Evolutionary conservation across 53 echinoderm and acorn worm species (phyloP), one percentile per base, ranked within the genome.

Genomic region (Paelopatides confundens): DNA sequence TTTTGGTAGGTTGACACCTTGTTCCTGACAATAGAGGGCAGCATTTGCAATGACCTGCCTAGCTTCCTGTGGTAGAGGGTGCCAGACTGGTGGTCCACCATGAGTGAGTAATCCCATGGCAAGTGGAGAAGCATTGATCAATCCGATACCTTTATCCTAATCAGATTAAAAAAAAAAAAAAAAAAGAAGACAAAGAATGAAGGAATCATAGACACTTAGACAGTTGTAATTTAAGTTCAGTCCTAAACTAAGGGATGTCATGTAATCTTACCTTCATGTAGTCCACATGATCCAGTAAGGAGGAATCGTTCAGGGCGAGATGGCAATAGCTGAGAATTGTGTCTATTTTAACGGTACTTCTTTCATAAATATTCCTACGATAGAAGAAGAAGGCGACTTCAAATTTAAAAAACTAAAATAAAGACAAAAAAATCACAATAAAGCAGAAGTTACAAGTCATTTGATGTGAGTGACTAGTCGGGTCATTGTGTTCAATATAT

Each of bases 251-350:
- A n/a, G n/a, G n/a, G n/a, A n/a, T n/a, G n/a, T n/a, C n/a, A n/a
- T n/a, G n/a, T n/a, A n/a, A n/a, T n/a, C 77, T 69, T 85, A 96
- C 97, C 97, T 92, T 85, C 69, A 96, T 95, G 70, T 86, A 96
- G 32, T 91, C 65, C 48, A 96, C 69, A 32, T 95, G 91, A 15
- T 93, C 71, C 5, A 96, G 85, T n/a, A 96, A 40, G 12, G 97
- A 87, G 23, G 92, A 78, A 47, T 96, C 93, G 24, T 86, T 77
- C 81, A 96, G 36, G 14, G 93, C 87, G 2, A 94, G 88, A 86
- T 89, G 97, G 65, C 95, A 93, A 82, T 96, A 96, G 24, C 88
- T 91, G n/a, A 96, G 71, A 15, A 93, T 91, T 14, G 87, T 88
- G 79, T 96, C 97, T 35, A 96, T 96, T 74, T 90, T 89, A 14